Conservation (phyloP, 2,888 invertebrate genomes). For the Apodemia zela region DNA sequence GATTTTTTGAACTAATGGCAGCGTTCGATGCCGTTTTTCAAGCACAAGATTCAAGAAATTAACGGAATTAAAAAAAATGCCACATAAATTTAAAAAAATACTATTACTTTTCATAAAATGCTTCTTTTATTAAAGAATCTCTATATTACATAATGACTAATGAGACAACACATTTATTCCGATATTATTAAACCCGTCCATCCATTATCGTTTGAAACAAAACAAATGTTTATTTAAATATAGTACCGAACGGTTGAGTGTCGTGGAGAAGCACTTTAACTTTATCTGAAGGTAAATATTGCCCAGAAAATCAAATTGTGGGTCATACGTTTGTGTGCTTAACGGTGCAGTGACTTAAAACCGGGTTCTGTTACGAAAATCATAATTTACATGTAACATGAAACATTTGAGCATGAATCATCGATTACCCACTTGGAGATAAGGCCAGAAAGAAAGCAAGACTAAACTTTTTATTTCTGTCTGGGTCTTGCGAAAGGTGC, state of each 20-base stretch:
- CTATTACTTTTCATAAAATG: too few relatives aligned
- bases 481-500: conserved; percentile 5
- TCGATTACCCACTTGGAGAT: conserved; percentile 7
- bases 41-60: too few relatives aligned
- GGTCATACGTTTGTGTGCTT: conserved; percentile 60
- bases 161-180: background rate
- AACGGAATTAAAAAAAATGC: too few relatives aligned
- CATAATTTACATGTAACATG: conserved; percentile 13
- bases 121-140: too few relatives aligned
- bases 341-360: conserved; percentile 65
- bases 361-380: conserved; percentile 43
- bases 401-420: conserved; percentile 12
- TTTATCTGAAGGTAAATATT: conserved; percentile 53
- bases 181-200: background rate
- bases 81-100: too few relatives aligned
- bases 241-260: conserved; percentile 29
- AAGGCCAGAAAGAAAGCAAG: conserved; percentile 6
- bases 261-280: conserved; percentile 33
- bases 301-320: conserved; percentile 49
- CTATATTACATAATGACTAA: too few relatives aligned
- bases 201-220: background rate
- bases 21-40: too few relatives aligned
- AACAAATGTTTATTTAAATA: conserved; percentile 11
- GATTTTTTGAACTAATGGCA: too few relatives aligned
- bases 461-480: conserved; percentile 13